Conservation (phyloP, 2,113 vertebrate species). For the Pituophis catenifer region DNA sequence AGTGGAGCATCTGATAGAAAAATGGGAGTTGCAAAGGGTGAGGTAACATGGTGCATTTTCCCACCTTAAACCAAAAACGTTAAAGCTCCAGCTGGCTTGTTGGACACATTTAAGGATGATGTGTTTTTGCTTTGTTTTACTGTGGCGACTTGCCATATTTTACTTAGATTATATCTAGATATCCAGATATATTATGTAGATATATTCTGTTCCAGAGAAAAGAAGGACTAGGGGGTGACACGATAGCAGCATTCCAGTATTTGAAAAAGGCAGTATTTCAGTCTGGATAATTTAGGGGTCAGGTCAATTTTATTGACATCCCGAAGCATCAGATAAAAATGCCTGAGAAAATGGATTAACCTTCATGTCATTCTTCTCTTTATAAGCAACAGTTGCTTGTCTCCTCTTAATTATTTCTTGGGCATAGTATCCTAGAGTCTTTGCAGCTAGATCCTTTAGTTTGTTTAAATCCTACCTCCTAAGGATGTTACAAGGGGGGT, state of each 20-base stretch:
- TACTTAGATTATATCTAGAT: too few relatives aligned
- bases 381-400: neutral
- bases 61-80: slow-evolving; percentile 7
- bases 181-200: too few relatives aligned
- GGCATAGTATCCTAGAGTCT: neutral
- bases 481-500: neutral
- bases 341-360: neutral
- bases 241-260: too few relatives aligned
- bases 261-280: neutral
- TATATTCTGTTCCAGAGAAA: too few relatives aligned
- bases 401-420: neutral
- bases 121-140: neutral
- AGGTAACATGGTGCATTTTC: slow-evolving; percentile 70
- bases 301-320: neutral
- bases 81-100: neutral
- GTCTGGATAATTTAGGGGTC: neutral
- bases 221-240: too few relatives aligned
- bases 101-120: neutral
- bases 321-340: neutral
- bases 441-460: neutral
- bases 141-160: neutral
- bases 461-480: neutral
- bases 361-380: neutral
- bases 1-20: slow-evolving; percentile 96
- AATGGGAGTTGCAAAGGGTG: slow-evolving; percentile 97